Conservation (phyloP, 2,113 vertebrate genomes). For the Nothocercus nigrocapillus region DNA sequence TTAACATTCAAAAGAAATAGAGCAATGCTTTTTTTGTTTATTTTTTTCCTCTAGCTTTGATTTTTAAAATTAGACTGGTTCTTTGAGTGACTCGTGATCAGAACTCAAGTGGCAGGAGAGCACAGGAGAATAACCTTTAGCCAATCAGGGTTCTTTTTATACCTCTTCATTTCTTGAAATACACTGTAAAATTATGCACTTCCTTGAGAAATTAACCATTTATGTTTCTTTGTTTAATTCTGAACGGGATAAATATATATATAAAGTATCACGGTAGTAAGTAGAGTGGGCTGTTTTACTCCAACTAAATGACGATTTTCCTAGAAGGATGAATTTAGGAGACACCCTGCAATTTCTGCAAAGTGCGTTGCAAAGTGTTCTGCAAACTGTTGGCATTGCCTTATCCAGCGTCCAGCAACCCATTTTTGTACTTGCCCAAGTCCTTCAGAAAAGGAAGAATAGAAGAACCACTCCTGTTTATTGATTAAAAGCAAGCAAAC, state of each 20-base stretch:
- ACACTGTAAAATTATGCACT: not conserved
- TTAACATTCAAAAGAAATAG: not conserved
- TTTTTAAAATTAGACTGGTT: not conserved
- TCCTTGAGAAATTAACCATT: not conserved
- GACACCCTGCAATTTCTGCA: not conserved
- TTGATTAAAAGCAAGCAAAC: not conserved
- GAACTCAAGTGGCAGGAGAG: not conserved
- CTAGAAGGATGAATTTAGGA: not conserved
- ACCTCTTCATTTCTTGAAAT: not conserved
- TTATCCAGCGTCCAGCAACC: not conserved
- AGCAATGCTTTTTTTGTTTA: not conserved
- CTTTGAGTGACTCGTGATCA: not conserved
- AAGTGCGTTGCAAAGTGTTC: too few relatives aligned
- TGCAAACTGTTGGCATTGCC: not conserved
- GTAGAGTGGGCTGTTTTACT: not conserved
- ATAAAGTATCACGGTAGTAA: accelerated
- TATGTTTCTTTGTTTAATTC: not conserved
- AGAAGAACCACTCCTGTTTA: accelerated
- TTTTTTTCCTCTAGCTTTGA: not conserved
- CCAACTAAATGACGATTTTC: accelerated
- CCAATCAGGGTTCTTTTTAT: not conserved
- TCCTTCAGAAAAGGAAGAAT: not conserved
- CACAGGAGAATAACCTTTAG: not conserved
- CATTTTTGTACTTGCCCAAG: not conserved
- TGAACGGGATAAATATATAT: not conserved